Evolutionary conservation across 2,888 invertebrate species (phyloP).

Genomic region (Xestia c-nigrum): DNA sequence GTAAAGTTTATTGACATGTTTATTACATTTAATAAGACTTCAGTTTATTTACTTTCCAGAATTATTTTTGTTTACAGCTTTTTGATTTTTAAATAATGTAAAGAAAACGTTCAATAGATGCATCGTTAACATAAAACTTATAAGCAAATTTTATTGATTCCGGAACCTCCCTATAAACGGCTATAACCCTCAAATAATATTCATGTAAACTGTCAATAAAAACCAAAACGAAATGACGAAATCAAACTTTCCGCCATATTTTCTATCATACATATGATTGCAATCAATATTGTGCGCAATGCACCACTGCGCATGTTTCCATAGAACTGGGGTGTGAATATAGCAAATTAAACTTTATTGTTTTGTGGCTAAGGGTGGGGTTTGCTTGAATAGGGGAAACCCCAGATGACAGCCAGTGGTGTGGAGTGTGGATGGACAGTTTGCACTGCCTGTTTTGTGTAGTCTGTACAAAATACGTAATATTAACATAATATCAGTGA

Average conservation of each 20-base stretch:
- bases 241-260: slow-evolving; percentile 86
- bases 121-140: background rate
- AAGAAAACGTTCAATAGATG: background rate
- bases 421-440: slow-evolving; percentile 80
- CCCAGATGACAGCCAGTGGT: slow-evolving; percentile 84
- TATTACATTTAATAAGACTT: background rate
- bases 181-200: slow-evolving; percentile 9
- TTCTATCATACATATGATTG: slow-evolving; percentile 83
- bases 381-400: slow-evolving; percentile 40
- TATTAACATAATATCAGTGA: slow-evolving; percentile 58
- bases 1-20: background rate
- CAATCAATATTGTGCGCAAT: slow-evolving; percentile 89
- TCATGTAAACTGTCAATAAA: slow-evolving; percentile 55
- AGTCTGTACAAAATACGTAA: slow-evolving; percentile 65
- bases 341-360: slow-evolving; percentile 65
- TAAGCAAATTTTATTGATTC: background rate
- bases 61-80: background rate
- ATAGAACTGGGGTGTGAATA: slow-evolving; percentile 64
- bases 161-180: background rate
- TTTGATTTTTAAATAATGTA: background rate
- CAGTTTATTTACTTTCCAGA: background rate
- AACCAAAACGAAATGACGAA: slow-evolving; percentile 71
- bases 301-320: slow-evolving; percentile 88
- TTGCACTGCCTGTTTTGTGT: slow-evolving; percentile 69
- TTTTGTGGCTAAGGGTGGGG: slow-evolving; percentile 26